Evolutionary conservation across 2,113 vertebrate genomes (phyloP), one percentile per base, ranked within the genome.

Genomic region (Gnathochromis pfefferi): DNA sequence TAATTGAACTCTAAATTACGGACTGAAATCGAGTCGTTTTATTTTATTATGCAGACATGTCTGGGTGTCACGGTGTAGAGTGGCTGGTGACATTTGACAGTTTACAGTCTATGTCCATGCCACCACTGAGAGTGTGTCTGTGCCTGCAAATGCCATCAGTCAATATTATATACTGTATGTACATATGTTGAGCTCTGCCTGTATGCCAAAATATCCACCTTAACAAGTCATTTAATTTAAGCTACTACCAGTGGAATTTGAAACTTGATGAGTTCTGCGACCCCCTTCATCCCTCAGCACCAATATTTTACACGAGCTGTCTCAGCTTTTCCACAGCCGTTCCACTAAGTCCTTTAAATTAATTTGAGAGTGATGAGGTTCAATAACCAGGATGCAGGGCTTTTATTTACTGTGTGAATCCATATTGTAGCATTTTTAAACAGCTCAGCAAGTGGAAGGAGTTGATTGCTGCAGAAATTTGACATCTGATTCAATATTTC

Each of bases 191-290:
- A 28, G 9, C 10, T 75, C n/a, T 65, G 51, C 35, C n/a, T 14
- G 17, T 68, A 55, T 83, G 60, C 65, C 83, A 87, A 81, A 85
- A 89, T 70, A 85, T 90, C 85, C 85, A 58, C 79, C 79, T 81
- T 89, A 90, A 91, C 88, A 92, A 85, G 90, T 88, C 83, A 86
- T 91, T 93, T 92, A 83, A 91, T 92, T 90, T 86, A 82, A 92
- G 88, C 53, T 73, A 12, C 84, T 78, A 55, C 85, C 86, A 31
- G 80, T 23, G 89, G 89, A 91, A 84, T 92, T 85, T 84, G 78
- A 91, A 89, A 90, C 89, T 89, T 83, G 88, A 93, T 92, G 93
- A 90, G 85, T 91, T 88, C 80, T 63, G 23, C 55, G 14, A 82
- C 85, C 82, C 47, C 16, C 82, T 2, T 4, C 33, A 49, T 92